phyloP scores from a whole-genome alignment of 1,140 invertebrate genomes.

The Orius laevigatus region DNA sequence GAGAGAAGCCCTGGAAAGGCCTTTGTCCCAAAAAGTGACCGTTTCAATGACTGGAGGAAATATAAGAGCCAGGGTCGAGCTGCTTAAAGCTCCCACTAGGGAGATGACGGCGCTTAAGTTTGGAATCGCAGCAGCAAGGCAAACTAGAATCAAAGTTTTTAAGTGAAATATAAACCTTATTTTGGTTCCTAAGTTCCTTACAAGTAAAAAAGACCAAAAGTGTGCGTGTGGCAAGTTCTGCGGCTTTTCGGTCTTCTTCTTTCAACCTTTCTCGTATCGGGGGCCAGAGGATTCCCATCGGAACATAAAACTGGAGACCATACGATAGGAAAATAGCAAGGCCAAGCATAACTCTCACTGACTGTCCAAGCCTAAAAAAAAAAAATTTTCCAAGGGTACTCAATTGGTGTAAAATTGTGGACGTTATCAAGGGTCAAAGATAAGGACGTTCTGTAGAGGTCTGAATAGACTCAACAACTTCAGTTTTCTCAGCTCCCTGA shows the following conservation, averaged over 20 bases:
- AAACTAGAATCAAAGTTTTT: slow-evolving; percentile 38
- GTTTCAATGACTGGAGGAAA: slow-evolving; percentile 83
- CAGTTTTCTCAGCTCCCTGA: no score
- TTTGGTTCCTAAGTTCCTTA: slow-evolving; percentile 35
- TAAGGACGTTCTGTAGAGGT: neutral
- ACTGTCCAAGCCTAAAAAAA: slow-evolving; percentile 54
- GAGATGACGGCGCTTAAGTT: slow-evolving; percentile 80
- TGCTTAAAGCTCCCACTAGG: slow-evolving; percentile 76
- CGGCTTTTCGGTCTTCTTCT: slow-evolving; percentile 30
- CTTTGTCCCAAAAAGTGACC: slow-evolving; percentile 54
- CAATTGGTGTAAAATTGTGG: neutral
- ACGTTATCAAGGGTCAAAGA: neutral
- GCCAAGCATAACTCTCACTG: slow-evolving; percentile 67
- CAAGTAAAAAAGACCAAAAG: slow-evolving; percentile 60
- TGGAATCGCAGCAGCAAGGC: slow-evolving; percentile 67
- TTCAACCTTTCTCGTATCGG: slow-evolving; percentile 16
- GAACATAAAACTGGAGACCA: slow-evolving; percentile 82
- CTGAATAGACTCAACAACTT: no score
- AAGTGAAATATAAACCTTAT: neutral
- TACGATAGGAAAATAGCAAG: slow-evolving; percentile 75
- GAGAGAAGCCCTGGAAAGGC: slow-evolving; percentile 40
- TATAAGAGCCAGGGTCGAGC: slow-evolving; percentile 73
- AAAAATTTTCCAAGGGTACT: slow-evolving; percentile 15
- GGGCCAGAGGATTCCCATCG: slow-evolving; percentile 69
- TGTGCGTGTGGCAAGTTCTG: slow-evolving; percentile 51